These are phyloP conservation scores for Pseudomyrmex cubaensis DNA, from an alignment of 1,140 invertebrate species.

Conservation along the genomic window DNA sequence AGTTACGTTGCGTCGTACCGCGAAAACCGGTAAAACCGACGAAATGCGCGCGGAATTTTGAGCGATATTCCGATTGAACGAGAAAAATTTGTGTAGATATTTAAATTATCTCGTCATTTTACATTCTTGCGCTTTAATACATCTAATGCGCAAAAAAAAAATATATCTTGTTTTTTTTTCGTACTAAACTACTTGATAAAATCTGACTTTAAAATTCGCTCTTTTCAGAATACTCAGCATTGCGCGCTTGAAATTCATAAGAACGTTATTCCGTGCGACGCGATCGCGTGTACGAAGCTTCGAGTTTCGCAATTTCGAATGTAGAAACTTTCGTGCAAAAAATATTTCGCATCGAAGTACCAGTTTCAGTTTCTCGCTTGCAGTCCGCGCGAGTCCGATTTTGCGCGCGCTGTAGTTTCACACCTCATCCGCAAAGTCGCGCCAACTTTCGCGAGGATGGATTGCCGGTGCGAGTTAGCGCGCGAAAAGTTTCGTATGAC, in stretches of 20 bases:
- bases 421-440: constrained; percentile 27
- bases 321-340: constrained; percentile 27
- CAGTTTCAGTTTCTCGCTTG: constrained; percentile 22
- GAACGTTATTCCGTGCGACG: not conserved
- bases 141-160: too few species aligned
- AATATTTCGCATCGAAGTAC: constrained; percentile 29
- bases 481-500: constrained; percentile 40
- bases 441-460: constrained; percentile 47
- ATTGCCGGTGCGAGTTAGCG: constrained; percentile 36
- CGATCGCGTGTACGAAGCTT: constrained; percentile 2
- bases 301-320: constrained; percentile 15
- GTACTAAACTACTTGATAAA: not conserved
- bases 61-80: too few species aligned
- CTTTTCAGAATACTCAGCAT: not conserved
- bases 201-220: not conserved
- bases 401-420: constrained; percentile 33
- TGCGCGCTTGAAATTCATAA: constrained; percentile 35
- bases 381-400: constrained; percentile 4
- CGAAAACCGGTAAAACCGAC: not conserved
- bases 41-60: not conserved
- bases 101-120: not conserved
- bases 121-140: not conserved
- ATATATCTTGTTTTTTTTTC: not conserved
- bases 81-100: not conserved
- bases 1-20: constrained; percentile 25